Base-by-base conservation (phyloP, 2,113 vertebrate genomes). In the Lycocorax pyrrhopterus region DNA sequence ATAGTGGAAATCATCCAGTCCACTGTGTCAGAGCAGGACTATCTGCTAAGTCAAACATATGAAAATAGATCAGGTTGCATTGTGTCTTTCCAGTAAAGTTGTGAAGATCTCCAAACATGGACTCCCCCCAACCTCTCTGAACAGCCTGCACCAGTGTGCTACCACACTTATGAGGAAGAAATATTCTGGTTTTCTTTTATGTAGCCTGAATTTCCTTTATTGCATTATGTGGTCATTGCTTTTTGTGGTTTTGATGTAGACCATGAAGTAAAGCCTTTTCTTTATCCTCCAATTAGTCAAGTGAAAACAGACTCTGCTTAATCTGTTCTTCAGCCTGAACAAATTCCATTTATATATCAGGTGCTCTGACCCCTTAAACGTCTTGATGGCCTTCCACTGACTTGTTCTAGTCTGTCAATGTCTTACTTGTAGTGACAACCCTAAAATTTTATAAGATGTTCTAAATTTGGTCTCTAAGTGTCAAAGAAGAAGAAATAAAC, bases 81-180 rank as follows among this genome's bases (percentile, higher is more conserved):
- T 32, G 7, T 7, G 10, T 26, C 7, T 92, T 73, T 66, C 25
- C 21, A 53, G 5, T 9, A 41, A 86, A 76, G 5, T 27, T 66
- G 23, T 39, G 46, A 84, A 87, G 22, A n/a, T 15, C 9, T 55
- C 7, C 49, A 68, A 64, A 21, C 15, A n/a, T 9, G 15, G 12
- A 52, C 21, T 20, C 5, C 51, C 43, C 5, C 23, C 9, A 60
- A 8, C 8, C 9, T 55, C 27, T 77, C 66, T 71, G 46, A 74
- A 46, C 3, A 56, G 47, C 6, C 14, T 53, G 14, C 60, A 37
- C 23, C 46, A 66, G 37, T 35, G 37, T 10, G 46, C 71, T 71
- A 44, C 13, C 1, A 15, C 18, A 52, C 4, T 20, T 30, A 33
- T 0, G 0, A 56, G 14, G 29, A 84, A 80, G 8, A 71, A 78